Percentiles rank a stretch among this genome's conserved stretches.
Conservation (phyloP, 2,113 vertebrate species). For the Anas platyrhynchos region DNA sequence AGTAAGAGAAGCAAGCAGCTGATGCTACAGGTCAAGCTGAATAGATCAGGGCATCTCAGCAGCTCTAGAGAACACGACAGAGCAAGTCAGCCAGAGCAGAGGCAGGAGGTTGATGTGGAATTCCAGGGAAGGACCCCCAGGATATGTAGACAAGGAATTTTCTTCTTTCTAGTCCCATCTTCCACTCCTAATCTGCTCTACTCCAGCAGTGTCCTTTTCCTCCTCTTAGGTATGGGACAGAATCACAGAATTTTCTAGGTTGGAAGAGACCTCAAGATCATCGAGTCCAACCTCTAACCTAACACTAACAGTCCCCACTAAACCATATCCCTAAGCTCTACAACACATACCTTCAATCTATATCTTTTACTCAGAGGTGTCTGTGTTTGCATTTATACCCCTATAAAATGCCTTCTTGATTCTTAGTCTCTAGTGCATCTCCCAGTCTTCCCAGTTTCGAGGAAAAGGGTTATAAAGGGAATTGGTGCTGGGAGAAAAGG, state of each 20-base stretch:
- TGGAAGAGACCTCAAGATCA: too few species aligned
- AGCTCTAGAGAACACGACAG: neutral
- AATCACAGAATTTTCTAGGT: too few species aligned
- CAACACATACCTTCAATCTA: neutral
- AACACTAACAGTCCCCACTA: too few species aligned
- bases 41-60: neutral
- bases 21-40: constrained; percentile 53
- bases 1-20: constrained; percentile 36
- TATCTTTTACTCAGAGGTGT: neutral
- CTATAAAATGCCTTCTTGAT: neutral
- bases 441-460: neutral
- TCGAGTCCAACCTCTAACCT: too few species aligned
- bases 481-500: neutral
- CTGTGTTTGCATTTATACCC: neutral
- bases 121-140: neutral
- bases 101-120: neutral
- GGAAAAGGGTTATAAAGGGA: neutral
- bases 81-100: neutral
- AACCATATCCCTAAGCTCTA: too few species aligned
- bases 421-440: neutral
- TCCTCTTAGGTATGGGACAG: rapidly evolving
- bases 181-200: neutral
- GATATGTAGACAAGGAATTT: neutral
- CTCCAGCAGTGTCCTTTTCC: neutral
- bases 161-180: neutral